These are phyloP conservation scores for Homarus gammarus DNA, from an alignment of 2,888 invertebrate genomes.

Conservation along the genomic window DNA sequence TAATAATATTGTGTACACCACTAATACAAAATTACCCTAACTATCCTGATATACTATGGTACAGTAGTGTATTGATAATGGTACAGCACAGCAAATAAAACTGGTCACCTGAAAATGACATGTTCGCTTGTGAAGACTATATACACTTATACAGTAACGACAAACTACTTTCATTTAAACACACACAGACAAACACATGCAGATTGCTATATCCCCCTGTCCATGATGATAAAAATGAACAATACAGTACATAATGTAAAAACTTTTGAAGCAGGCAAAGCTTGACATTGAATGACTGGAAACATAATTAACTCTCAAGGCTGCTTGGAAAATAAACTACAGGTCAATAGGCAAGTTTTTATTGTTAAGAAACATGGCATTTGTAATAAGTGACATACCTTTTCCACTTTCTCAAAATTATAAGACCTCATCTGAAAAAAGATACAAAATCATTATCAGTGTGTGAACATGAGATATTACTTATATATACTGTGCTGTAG, in stretches of 20 bases:
- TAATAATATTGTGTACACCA: too few species aligned
- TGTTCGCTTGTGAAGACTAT: too few species aligned
- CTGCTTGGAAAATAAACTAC: conserved; percentile 68
- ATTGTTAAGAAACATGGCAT: conserved; percentile 58
- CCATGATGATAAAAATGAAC: not conserved
- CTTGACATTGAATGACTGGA: conserved; percentile 8
- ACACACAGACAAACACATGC: too few species aligned
- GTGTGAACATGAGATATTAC: not conserved
- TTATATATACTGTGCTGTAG: too few species aligned
- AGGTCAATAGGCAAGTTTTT: conserved; percentile 69
- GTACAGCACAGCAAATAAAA: too few species aligned
- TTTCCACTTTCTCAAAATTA: conserved; percentile 99
- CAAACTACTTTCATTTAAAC: too few species aligned
- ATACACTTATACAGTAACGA: too few species aligned
- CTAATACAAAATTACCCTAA: too few species aligned
- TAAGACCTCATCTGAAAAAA: conserved; percentile 94
- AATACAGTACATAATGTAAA: not conserved
- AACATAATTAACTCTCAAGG: conserved; percentile 58
- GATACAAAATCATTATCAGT: conserved; percentile 67
- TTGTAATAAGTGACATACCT: conserved; percentile 84
- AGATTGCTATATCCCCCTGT: too few species aligned
- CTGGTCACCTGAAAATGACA: too few species aligned
- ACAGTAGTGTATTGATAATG: too few species aligned
- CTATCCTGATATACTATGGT: too few species aligned
- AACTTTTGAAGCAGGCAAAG: not conserved